Percentiles rank a stretch among this genome's conserved stretches.
Evolutionary conservation across 2,797 vertebrate species (phyloP).

Genomic region (Lepidocolaptes lacrymiger): DNA sequence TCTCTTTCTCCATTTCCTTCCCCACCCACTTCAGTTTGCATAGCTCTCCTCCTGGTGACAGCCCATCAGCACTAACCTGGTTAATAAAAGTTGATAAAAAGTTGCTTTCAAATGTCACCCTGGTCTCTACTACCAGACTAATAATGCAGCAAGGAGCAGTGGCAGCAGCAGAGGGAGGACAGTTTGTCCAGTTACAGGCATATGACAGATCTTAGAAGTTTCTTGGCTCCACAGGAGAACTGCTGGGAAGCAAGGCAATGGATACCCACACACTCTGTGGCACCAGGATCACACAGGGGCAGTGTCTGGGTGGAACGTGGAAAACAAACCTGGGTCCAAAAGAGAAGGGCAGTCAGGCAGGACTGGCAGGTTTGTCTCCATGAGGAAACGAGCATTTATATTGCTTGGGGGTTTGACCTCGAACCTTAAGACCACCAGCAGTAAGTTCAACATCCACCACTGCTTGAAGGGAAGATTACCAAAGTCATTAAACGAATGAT

Average conservation of each 20-base stretch:
- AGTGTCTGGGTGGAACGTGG: fast-evolving
- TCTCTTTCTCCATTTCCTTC: not conserved
- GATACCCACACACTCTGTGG: too few species aligned
- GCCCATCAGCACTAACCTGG: not conserved
- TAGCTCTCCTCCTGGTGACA: not conserved
- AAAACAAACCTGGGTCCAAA: not conserved
- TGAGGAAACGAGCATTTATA: fast-evolving
- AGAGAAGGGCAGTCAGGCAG: not conserved
- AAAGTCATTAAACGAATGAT: slow-evolving; percentile 52
- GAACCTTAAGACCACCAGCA: not conserved
- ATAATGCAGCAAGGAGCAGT: not conserved
- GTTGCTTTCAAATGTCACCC: not conserved
- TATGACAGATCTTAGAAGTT: fast-evolving
- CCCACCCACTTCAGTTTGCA: not conserved
- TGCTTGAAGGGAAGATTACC: slow-evolving; percentile 23
- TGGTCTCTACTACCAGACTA: not conserved
- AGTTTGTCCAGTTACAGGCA: not conserved
- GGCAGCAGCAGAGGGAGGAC: not conserved
- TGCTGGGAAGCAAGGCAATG: fast-evolving
- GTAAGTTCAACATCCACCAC: not conserved
- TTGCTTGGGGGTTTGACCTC: not conserved
- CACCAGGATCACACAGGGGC: not conserved
- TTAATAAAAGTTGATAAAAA: not conserved
- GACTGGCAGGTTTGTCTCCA: not conserved
- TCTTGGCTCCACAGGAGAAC: fast-evolving